A percentile compares a stretch with the other conserved stretches of the same genome.
Conservation (phyloP, 1,140 invertebrate species). For the Macrosteles quadrilineatus region DNA sequence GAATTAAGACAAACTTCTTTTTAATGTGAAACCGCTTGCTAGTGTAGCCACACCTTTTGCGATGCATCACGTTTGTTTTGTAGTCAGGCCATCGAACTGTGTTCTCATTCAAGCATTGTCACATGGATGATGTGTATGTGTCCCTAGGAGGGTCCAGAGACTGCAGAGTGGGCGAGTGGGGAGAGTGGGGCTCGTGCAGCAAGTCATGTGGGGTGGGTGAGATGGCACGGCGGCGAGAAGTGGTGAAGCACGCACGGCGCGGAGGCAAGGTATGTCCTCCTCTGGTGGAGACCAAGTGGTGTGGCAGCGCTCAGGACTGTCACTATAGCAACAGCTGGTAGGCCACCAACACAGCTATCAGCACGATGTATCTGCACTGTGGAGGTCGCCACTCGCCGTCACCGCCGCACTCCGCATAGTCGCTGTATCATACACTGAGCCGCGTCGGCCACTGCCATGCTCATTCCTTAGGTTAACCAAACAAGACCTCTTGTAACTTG, state of each 20-base stretch:
- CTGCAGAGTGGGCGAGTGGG: slow-evolving; percentile 86
- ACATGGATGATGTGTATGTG: too few species aligned
- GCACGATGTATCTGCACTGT: not conserved
- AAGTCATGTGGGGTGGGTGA: slow-evolving; percentile 86
- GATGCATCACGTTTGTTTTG: too few species aligned
- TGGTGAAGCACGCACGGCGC: slow-evolving; percentile 71
- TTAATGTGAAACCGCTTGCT: too few species aligned
- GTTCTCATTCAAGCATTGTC: too few species aligned
- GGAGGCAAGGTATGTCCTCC: slow-evolving; percentile 79
- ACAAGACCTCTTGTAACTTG: not conserved
- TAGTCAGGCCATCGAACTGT: too few species aligned
- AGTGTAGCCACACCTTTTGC: too few species aligned
- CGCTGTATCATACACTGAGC: not conserved
- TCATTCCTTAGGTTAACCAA: slow-evolving; percentile 14
- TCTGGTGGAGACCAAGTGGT: slow-evolving; percentile 82
- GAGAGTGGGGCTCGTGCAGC: slow-evolving; percentile 81
- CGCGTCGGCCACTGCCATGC: slow-evolving; percentile 13
- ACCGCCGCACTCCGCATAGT: not conserved
- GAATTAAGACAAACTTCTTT: too few species aligned
- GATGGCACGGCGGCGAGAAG: slow-evolving; percentile 72
- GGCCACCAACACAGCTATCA: not conserved
- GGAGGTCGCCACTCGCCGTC: not conserved
- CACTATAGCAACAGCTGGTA: slow-evolving; percentile 9
- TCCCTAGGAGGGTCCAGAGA: slow-evolving; percentile 57
- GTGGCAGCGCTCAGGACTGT: slow-evolving; percentile 54